Conservation (phyloP, 1,140 invertebrate genomes). For the Euborellia annulipes region DNA sequence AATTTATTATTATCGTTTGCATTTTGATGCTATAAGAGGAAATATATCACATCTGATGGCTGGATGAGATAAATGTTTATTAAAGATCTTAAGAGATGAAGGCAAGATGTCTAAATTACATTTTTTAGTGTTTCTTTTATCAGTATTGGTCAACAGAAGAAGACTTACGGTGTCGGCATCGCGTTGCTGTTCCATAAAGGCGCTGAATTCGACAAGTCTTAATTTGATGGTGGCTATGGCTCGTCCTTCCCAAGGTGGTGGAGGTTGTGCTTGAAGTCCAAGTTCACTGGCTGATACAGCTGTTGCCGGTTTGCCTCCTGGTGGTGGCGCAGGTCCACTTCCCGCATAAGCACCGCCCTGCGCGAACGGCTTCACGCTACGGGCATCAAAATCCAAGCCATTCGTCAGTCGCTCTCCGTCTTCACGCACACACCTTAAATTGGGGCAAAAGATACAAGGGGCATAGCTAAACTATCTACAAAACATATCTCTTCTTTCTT, state of each 20-base stretch:
- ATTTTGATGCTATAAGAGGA: background rate
- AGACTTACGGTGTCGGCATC: conserved; percentile 73
- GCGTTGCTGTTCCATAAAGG: conserved; percentile 88
- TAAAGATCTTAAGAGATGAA: too few species aligned
- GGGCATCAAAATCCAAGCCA: too few species aligned
- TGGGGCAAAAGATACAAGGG: too few species aligned
- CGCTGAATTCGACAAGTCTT: conserved; percentile 91
- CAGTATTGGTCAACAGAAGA: background rate
- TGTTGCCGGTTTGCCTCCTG: conserved; percentile 46
- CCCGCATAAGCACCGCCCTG: conserved; percentile 61
- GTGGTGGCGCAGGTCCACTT: conserved; percentile 11
- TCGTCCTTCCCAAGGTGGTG: conserved; percentile 84
- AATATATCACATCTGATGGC: background rate
- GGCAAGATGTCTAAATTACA: too few species aligned
- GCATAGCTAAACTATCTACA: too few species aligned
- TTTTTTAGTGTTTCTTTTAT: too few species aligned
- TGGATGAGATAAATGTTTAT: too few species aligned
- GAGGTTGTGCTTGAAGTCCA: conserved; percentile 50
- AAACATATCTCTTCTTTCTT: too few species aligned
- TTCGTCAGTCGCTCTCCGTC: too few species aligned
- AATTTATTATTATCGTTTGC: conserved; percentile 2
- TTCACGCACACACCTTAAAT: too few species aligned
- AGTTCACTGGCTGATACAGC: conserved; percentile 54
- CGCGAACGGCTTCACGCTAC: conserved; percentile 88
- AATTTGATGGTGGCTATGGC: conserved; percentile 95